Conservation (phyloP, 2,113 vertebrate species). For the Centropus unirufus region DNA sequence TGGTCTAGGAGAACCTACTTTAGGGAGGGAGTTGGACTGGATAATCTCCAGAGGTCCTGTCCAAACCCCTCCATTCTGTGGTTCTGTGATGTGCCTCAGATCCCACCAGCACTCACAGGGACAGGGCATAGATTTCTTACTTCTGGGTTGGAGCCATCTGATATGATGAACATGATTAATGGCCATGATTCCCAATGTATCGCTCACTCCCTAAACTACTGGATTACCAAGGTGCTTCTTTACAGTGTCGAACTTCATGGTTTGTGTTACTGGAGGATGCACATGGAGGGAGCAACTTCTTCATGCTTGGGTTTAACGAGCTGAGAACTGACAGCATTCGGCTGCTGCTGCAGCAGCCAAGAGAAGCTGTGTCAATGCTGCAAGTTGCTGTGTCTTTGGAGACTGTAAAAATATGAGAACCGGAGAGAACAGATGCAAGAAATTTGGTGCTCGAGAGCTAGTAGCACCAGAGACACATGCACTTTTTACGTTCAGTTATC, state of each 20-base stretch:
- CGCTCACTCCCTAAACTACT: neutral
- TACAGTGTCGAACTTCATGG: neutral
- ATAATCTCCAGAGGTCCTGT: too few relatives aligned
- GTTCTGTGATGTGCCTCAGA: neutral
- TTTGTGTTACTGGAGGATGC: neutral
- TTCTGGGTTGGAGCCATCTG: neutral
- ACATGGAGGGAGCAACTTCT: neutral
- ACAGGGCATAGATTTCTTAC: neutral
- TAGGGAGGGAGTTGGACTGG: too few relatives aligned
- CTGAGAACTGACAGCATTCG: neutral
- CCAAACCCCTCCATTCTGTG: too few relatives aligned
- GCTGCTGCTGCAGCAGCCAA: neutral
- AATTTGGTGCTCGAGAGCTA: rapidly evolving
- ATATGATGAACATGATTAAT: rapidly evolving
- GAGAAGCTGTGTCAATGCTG: neutral
- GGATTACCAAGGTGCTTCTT: neutral
- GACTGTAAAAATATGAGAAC: neutral
- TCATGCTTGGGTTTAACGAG: neutral
- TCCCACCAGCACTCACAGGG: neutral
- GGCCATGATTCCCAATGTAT: neutral
- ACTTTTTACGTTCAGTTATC: neutral
- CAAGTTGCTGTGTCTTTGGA: neutral
- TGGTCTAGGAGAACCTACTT: too few relatives aligned
- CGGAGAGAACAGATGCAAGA: neutral
- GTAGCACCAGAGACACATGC: neutral